phyloP scores from a whole-genome alignment of 2,797 vertebrate genomes.

The Epinephelus awoara region DNA sequence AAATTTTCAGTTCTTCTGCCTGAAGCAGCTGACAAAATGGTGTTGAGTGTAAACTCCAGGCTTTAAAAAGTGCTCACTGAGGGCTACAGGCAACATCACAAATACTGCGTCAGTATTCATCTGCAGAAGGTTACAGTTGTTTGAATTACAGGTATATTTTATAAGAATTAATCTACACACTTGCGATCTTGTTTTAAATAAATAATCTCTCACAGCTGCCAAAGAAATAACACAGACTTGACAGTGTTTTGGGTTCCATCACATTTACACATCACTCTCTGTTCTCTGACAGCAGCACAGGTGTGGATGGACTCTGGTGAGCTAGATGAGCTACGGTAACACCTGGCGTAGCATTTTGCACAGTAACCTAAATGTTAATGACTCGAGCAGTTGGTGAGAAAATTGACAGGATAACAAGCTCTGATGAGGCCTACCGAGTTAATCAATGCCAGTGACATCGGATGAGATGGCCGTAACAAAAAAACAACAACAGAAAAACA shows the following conservation, averaged over 20 bases:
- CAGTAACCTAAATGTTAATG: slow-evolving; percentile 55
- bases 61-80: not conserved
- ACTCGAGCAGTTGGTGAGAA: slow-evolving; percentile 53
- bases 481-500: slow-evolving; percentile 1
- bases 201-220: slow-evolving; percentile 10
- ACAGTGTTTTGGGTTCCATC: slow-evolving; percentile 27
- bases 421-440: slow-evolving; percentile 46
- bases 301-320: slow-evolving; percentile 33
- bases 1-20: slow-evolving; percentile 4
- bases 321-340: slow-evolving; percentile 48
- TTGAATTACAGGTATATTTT: not conserved
- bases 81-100: not conserved
- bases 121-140: not conserved
- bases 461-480: slow-evolving; percentile 6
- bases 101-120: not conserved
- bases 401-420: slow-evolving; percentile 69
- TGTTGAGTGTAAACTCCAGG: not conserved
- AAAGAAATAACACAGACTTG: not conserved
- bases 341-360: slow-evolving; percentile 51
- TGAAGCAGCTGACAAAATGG: slow-evolving; percentile 12
- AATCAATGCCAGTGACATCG: slow-evolving; percentile 55
- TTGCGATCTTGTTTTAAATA: not conserved
- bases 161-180: not conserved
- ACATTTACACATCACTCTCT: slow-evolving; percentile 9
- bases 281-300: slow-evolving; percentile 60